A percentile compares a stretch with the other conserved stretches of the same genome.
Conservation (phyloP, 2,888 invertebrate species). For the Nephrotoma guestfalica region DNA sequence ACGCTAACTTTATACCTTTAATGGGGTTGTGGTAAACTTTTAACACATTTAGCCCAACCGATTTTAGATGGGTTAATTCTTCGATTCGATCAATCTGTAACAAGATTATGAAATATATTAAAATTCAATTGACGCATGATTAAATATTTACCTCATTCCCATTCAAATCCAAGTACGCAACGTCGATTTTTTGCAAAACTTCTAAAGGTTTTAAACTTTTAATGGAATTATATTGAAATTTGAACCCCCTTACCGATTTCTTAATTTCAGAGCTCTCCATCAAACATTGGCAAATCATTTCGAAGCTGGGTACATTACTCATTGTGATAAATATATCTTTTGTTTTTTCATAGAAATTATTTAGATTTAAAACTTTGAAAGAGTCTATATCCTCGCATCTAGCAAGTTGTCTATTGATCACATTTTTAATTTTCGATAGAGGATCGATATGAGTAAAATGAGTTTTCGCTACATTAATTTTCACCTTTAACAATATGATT, state of each 20-base stretch:
- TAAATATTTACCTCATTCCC: constrained; percentile 11
- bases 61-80: constrained; percentile 9
- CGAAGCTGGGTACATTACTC: constrained; percentile 9
- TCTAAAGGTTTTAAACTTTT: constrained; percentile 6
- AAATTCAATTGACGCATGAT: neutral
- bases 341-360: neutral
- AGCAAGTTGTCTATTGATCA: neutral
- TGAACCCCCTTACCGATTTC: constrained; percentile 12
- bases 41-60: constrained; percentile 9
- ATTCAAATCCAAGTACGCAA: constrained; percentile 10
- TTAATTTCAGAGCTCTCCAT: constrained; percentile 9
- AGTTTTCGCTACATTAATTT: constrained; percentile 6
- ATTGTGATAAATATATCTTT: constrained; percentile 10
- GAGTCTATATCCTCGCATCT: neutral
- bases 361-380: neutral
- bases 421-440: neutral
- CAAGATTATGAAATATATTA: neutral
- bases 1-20: neutral
- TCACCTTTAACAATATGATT: neutral
- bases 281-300: constrained; percentile 9
- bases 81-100: constrained; percentile 9
- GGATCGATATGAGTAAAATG: neutral
- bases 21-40: constrained; percentile 12
- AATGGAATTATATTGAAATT: constrained; percentile 12
- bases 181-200: constrained; percentile 3